Conservation (phyloP, 92 coral and sea anemone species). For the Heteractis magnifica region DNA sequence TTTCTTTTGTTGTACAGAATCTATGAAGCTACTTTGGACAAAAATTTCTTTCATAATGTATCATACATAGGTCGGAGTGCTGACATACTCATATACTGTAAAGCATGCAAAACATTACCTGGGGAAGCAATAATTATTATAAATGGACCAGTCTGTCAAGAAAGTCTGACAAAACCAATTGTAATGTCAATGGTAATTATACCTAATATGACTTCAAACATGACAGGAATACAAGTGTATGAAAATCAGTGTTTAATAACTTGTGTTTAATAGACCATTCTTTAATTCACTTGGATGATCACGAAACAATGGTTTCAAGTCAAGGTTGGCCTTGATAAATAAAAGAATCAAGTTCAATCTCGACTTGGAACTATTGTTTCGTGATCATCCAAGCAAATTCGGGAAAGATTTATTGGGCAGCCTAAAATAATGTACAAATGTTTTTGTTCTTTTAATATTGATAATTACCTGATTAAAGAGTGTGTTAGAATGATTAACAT, state of each 20-base stretch:
- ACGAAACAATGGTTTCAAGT: no score
- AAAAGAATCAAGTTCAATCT: no score
- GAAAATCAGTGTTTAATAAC: no score
- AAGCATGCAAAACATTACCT: not conserved
- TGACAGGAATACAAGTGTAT: not conserved
- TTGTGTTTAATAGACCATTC: not conserved
- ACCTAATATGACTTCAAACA: not conserved
- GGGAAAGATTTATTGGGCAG: not conserved
- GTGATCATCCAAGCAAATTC: no score
- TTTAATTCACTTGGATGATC: no score
- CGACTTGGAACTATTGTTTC: no score
- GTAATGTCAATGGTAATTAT: not conserved
- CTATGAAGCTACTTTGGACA: not conserved
- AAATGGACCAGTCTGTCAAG: not conserved
- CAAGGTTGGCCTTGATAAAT: no score
- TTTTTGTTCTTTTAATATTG: not conserved
- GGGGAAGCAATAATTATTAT: not conserved
- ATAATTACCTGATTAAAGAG: not conserved
- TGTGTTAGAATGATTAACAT: not conserved
- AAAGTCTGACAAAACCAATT: not conserved
- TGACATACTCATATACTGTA: not conserved
- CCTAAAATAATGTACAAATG: not conserved
- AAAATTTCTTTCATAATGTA: not conserved
- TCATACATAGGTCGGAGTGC: not conserved
- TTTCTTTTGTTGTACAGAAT: not conserved